Evolutionary conservation across 1,140 invertebrate genomes (phyloP).

Genomic region (Carcinoscorpius rotundicauda): DNA sequence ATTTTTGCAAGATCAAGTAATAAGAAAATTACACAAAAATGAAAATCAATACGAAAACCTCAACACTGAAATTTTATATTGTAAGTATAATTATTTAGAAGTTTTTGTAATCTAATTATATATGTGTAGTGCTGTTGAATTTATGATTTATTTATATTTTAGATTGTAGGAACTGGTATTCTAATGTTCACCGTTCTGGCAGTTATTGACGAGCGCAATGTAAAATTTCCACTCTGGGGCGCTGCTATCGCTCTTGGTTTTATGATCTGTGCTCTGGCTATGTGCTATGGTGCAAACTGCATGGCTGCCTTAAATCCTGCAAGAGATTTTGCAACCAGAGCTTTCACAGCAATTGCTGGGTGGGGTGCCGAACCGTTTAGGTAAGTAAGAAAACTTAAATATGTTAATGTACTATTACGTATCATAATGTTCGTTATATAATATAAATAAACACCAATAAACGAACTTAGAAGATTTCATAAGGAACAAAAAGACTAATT

Average conservation of each 20-base stretch:
- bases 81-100: too few relatives aligned
- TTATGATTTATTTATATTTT: slow-evolving; percentile 1
- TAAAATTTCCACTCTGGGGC: slow-evolving; percentile 33
- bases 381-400: slow-evolving; percentile 1
- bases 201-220: slow-evolving; percentile 40
- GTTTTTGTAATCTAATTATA: too few relatives aligned
- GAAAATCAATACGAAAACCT: too few relatives aligned
- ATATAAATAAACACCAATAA: too few relatives aligned
- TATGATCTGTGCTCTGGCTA: slow-evolving; percentile 18
- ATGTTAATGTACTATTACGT: too few relatives aligned
- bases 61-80: too few relatives aligned
- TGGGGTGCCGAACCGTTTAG: slow-evolving; percentile 34
- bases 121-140: too few relatives aligned
- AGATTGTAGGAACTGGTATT: slow-evolving; percentile 45
- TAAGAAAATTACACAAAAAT: too few relatives aligned
- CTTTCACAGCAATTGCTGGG: slow-evolving; percentile 42
- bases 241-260: slow-evolving; percentile 40
- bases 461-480: too few relatives aligned
- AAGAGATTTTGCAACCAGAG: slow-evolving; percentile 44
- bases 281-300: slow-evolving; percentile 41
- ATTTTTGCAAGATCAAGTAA: too few relatives aligned
- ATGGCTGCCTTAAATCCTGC: slow-evolving; percentile 51
- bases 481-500: too few relatives aligned
- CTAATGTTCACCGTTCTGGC: slow-evolving; percentile 40
- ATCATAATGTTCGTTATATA: too few relatives aligned